phyloP scores from a whole-genome alignment of 2,888 invertebrate genomes.

The Volucella inanis region DNA sequence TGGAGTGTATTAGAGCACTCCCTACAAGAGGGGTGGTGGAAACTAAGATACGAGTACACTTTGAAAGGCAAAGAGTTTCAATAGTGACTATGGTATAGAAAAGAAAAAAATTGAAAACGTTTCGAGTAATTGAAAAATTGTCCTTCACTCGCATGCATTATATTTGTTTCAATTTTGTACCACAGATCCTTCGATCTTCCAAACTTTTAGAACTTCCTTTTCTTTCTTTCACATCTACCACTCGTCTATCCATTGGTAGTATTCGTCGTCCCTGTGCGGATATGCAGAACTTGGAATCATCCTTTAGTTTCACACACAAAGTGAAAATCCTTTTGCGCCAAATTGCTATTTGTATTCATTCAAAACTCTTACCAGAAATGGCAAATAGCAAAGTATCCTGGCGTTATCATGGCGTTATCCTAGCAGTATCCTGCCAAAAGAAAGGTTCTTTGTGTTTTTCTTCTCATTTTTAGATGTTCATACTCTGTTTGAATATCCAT shows the following conservation, averaged over 20 bases:
- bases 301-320: constrained; percentile 49
- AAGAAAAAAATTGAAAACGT: constrained; percentile 12
- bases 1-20: constrained; percentile 2
- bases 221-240: too few relatives aligned
- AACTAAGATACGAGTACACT: constrained; percentile 46
- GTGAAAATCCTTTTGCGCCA: constrained; percentile 68
- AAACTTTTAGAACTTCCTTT: too few relatives aligned
- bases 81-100: constrained; percentile 2
- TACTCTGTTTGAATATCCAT: constrained; percentile 67
- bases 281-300: constrained; percentile 27
- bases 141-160: constrained; percentile 60
- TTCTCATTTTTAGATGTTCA: constrained; percentile 15
- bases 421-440: background rate
- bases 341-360: constrained; percentile 73
- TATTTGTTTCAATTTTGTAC: constrained; percentile 70
- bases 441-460: constrained; percentile 21
- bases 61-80: constrained; percentile 37
- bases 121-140: constrained; percentile 67
- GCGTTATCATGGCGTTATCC: constrained; percentile 35
- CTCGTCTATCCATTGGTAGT: background rate
- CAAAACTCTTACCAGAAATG: constrained; percentile 55
- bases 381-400: constrained; percentile 56
- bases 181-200: constrained; percentile 60
- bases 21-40: background rate
- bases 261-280: background rate